These are phyloP conservation scores for Solenopsis fugax DNA, from an alignment of 1,140 invertebrate genomes.

Conservation along the genomic window DNA sequence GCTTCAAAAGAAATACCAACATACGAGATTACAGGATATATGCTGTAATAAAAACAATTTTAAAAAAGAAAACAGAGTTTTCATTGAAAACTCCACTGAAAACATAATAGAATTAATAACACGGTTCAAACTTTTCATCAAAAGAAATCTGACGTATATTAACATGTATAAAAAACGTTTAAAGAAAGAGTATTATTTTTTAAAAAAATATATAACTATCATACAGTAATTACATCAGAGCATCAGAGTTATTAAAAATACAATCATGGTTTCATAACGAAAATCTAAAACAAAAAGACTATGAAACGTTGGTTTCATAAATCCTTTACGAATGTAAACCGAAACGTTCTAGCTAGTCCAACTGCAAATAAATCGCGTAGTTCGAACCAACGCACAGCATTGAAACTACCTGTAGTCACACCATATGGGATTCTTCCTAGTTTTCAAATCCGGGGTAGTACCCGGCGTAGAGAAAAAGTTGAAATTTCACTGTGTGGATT, in stretches of 20 bases:
- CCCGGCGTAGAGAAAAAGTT: constrained; percentile 27
- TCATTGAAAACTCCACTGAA: background rate
- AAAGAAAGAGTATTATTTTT: background rate
- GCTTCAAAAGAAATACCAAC: background rate
- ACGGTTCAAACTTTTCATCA: background rate
- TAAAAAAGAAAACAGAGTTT: background rate
- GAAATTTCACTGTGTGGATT: constrained; percentile 44
- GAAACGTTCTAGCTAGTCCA: background rate
- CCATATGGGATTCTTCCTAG: constrained; percentile 28
- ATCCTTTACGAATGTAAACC: constrained; percentile 6
- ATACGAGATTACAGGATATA: background rate
- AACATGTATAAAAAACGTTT: background rate
- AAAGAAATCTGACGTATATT: background rate
- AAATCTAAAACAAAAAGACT: background rate
- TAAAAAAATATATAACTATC: background rate
- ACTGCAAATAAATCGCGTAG: constrained; percentile 13
- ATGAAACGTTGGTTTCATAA: background rate
- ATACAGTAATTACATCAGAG: background rate
- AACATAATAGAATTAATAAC: background rate
- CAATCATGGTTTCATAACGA: background rate
- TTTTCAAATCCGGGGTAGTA: constrained; percentile 15
- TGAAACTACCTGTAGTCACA: constrained; percentile 23
- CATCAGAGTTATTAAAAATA: background rate
- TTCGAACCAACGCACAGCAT: background rate
- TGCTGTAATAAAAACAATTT: background rate